Evolutionary conservation across 2,113 vertebrate genomes (phyloP).

Genomic region (Melanotaenia duboulayi): DNA sequence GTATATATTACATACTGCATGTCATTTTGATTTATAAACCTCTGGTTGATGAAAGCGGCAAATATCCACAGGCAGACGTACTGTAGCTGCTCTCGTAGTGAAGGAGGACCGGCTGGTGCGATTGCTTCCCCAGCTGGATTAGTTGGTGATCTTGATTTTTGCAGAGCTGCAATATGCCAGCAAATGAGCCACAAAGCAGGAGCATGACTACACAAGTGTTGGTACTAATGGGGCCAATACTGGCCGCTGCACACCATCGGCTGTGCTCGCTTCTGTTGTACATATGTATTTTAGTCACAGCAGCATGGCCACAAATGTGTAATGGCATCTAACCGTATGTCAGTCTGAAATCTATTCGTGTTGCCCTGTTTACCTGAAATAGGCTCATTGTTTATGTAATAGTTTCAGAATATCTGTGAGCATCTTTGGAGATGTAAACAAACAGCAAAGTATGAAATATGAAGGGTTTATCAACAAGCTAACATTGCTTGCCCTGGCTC

Average conservation of each 20-base stretch:
- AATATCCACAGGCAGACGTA: slow-evolving; percentile 4
- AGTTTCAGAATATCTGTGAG: slow-evolving; percentile 28
- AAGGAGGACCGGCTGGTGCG: slow-evolving; percentile 16
- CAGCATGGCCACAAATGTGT: neutral
- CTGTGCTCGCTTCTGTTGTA: slow-evolving; percentile 27
- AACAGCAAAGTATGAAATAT: slow-evolving; percentile 66
- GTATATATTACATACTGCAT: slow-evolving; percentile 45
- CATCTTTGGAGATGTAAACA: slow-evolving; percentile 50
- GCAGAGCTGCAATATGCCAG: slow-evolving; percentile 56
- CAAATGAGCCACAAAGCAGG: slow-evolving; percentile 70
- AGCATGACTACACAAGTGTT: slow-evolving; percentile 39
- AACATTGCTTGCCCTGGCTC: slow-evolving; percentile 28
- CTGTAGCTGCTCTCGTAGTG: slow-evolving; percentile 14
- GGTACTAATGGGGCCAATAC: slow-evolving; percentile 35
- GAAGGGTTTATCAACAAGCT: slow-evolving; percentile 34
- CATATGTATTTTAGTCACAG: slow-evolving; percentile 21
- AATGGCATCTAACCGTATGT: slow-evolving; percentile 1
- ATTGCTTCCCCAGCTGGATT: slow-evolving; percentile 31
- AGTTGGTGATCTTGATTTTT: slow-evolving; percentile 59
- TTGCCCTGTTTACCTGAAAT: slow-evolving; percentile 48
- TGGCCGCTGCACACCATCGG: slow-evolving; percentile 19
- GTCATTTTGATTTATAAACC: slow-evolving; percentile 65
- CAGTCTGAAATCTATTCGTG: slow-evolving; percentile 12
- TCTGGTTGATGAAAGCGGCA: slow-evolving; percentile 33
- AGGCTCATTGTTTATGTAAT: slow-evolving; percentile 31